Percentiles rank a stretch among this genome's conserved stretches.
Evolutionary conservation across 1,140 invertebrate genomes (phyloP).

Genomic region (Centruroides sculpturatus): DNA sequence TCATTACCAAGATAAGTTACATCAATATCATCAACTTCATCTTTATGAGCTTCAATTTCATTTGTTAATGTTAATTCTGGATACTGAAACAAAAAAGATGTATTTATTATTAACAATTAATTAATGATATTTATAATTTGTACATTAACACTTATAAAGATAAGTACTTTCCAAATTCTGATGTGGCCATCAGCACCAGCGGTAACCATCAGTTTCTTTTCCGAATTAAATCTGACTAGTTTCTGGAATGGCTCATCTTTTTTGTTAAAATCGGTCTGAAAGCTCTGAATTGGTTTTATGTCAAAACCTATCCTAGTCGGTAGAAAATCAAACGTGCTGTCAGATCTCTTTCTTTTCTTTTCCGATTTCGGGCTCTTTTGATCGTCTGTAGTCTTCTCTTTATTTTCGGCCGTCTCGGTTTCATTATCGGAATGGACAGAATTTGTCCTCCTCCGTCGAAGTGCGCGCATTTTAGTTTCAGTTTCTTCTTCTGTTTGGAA

Average conservation of each 20-base stretch:
- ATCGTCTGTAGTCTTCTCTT: background rate
- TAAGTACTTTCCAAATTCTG: constrained; percentile 53
- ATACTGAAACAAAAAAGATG: constrained; percentile 33
- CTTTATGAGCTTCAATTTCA: constrained; percentile 53
- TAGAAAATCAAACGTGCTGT: background rate
- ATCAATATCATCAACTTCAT: constrained; percentile 83
- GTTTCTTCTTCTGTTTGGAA: constrained; percentile 1
- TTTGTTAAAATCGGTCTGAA: constrained; percentile 33
- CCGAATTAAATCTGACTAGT: constrained; percentile 62
- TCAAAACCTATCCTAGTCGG: constrained; percentile 27
- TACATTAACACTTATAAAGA: too few species aligned
- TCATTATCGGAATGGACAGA: too few species aligned
- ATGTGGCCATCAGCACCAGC: constrained; percentile 79
- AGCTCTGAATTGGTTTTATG: constrained; percentile 25
- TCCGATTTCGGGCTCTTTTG: background rate
- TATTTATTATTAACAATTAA: background rate
- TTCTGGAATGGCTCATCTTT: constrained; percentile 61
- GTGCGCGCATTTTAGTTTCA: too few species aligned
- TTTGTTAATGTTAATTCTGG: constrained; percentile 52
- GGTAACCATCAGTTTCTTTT: constrained; percentile 64
- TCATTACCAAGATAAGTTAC: constrained; percentile 59
- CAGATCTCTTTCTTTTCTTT: background rate
- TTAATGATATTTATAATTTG: too few species aligned
- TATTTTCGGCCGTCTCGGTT: too few species aligned
- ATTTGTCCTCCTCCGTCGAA: too few species aligned